phyloP scores from a whole-genome alignment of 2,797 vertebrate genomes.

The Vipera latastei region DNA sequence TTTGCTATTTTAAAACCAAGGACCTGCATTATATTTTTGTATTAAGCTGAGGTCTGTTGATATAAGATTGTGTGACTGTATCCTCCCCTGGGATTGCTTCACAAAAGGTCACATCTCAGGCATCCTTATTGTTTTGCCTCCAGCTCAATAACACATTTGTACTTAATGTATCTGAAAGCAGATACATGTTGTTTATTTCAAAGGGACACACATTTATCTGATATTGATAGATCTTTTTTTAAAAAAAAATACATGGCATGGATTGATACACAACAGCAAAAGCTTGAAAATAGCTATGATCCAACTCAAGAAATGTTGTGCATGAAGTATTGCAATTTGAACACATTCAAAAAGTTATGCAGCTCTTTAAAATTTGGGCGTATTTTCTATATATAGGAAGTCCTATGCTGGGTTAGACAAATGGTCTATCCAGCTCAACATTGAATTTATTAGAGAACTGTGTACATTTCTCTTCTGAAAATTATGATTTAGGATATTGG shows the following conservation, averaged over 20 bases:
- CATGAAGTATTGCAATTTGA: neutral
- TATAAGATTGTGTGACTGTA: constrained; percentile 13
- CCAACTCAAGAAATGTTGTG: neutral
- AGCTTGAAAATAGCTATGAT: neutral
- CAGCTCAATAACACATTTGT: constrained; percentile 25
- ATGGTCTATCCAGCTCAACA: neutral
- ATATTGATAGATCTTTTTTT: neutral
- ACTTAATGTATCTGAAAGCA: constrained; percentile 30
- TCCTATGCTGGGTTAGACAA: neutral
- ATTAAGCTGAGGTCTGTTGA: constrained; percentile 10
- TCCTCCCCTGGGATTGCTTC: constrained; percentile 11
- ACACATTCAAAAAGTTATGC: neutral
- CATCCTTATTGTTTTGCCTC: constrained; percentile 22
- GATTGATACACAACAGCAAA: neutral
- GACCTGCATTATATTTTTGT: constrained; percentile 5
- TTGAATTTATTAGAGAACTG: neutral
- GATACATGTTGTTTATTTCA: constrained; percentile 17
- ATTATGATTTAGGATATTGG: neutral
- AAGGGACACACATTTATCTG: neutral
- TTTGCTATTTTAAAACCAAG: constrained; percentile 32
- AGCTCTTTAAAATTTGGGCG: neutral
- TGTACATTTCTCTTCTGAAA: neutral
- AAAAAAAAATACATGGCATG: neutral
- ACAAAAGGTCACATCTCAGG: constrained; percentile 37
- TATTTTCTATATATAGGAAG: neutral